Conservation (phyloP, 2,113 vertebrate species). For the Passer montanus region DNA sequence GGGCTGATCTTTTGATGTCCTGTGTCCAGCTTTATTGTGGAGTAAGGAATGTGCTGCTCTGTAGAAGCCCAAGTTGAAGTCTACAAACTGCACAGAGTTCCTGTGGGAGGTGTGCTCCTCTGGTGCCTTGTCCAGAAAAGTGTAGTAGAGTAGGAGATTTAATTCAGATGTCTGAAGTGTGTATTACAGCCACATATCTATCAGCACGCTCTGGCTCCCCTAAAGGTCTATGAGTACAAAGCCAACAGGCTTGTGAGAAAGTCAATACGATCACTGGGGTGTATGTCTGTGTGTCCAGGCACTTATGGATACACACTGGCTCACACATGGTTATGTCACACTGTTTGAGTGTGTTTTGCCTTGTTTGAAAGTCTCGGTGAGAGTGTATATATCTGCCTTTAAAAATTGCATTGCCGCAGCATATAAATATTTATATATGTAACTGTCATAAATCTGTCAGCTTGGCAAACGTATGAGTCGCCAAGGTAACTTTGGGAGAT, state of each 20-base stretch:
- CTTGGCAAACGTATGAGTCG: slow-evolving; percentile 75
- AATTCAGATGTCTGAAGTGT: background rate
- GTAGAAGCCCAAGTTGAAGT: background rate
- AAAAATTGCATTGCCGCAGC: slow-evolving; percentile 77
- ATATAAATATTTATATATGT: slow-evolving; percentile 83
- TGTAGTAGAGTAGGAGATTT: background rate
- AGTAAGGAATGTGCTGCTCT: rapidly evolving
- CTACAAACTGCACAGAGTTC: background rate
- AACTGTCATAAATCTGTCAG: slow-evolving; percentile 79
- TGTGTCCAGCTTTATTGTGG: background rate
- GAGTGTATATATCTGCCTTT: slow-evolving; percentile 63
- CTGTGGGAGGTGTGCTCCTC: background rate
- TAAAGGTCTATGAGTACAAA: background rate
- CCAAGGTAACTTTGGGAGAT: slow-evolving; percentile 78
- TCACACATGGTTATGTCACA: background rate
- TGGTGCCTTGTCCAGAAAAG: background rate
- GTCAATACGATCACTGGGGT: background rate
- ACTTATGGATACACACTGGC: background rate
- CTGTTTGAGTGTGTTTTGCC: background rate
- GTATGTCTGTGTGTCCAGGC: background rate
- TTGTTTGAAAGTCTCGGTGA: slow-evolving; percentile 13
- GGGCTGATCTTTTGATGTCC: background rate
- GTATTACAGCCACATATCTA: background rate
- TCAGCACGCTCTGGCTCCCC: background rate
- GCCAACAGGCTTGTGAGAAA: background rate